phyloP scores from a whole-genome alignment of 2,113 vertebrate species.

The Elachura formosa region DNA sequence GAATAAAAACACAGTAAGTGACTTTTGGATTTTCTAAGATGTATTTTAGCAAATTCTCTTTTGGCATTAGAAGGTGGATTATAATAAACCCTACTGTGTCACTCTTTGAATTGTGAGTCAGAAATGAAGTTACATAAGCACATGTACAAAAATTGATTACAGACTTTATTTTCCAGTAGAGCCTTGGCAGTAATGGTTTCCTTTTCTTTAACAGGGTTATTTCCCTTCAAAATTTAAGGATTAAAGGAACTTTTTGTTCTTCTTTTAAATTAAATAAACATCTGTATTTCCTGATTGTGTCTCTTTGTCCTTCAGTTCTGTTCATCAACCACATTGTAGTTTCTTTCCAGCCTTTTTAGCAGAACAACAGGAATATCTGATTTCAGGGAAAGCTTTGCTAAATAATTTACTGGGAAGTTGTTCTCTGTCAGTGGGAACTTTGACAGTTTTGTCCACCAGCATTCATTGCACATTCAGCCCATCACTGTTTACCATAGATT shows the following conservation, averaged over 20 bases:
- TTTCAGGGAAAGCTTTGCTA: not conserved
- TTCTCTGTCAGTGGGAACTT: not conserved
- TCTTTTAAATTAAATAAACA: not conserved
- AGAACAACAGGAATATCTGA: not conserved
- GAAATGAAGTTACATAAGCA: not conserved
- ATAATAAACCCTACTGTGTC: not conserved
- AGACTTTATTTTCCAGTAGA: not conserved
- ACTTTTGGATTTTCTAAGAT: not conserved
- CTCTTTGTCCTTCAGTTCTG: not conserved
- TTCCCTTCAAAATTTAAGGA: not conserved
- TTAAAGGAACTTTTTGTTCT: not conserved
- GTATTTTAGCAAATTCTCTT: not conserved
- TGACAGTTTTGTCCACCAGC: not conserved
- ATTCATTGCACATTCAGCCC: not conserved
- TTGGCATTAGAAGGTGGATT: not conserved
- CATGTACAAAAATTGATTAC: not conserved
- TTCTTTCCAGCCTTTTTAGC: not conserved
- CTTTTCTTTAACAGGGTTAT: not conserved
- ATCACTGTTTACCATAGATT: not conserved
- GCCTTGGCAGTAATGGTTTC: not conserved
- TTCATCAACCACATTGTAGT: not conserved
- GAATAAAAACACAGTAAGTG: not conserved
- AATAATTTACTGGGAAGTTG: not conserved
- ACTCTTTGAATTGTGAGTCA: not conserved
- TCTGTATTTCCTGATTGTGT: not conserved